Percentiles rank a stretch among this genome's conserved stretches.
These are phyloP conservation scores for Catalaphyllia jardinei DNA, from an alignment of 64 coral and sea anemone genomes.

Conservation along the genomic window DNA sequence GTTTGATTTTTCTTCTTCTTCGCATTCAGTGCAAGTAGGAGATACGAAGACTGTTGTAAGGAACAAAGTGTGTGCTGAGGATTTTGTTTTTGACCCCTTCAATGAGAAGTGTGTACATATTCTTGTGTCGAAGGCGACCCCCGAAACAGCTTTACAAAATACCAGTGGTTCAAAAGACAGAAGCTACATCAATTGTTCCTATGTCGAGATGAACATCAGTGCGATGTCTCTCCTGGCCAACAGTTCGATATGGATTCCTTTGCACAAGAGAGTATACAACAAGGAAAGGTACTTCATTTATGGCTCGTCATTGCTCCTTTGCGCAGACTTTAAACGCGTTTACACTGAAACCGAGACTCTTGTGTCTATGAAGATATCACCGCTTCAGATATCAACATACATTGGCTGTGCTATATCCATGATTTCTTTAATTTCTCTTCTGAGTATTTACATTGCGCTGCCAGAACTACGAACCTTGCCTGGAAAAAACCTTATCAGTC, in stretches of 20 bases:
- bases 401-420: conserved; percentile 12
- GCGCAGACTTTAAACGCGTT: neutral
- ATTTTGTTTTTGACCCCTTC: neutral
- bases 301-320: neutral
- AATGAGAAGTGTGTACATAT: neutral
- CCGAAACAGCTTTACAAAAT: no score
- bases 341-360: neutral
- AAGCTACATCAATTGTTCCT: neutral
- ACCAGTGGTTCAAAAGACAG: no score
- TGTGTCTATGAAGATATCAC: neutral
- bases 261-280: neutral
- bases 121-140: no score
- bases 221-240: neutral
- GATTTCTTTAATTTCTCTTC: neutral
- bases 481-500: conserved; percentile 33
- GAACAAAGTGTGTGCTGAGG: neutral
- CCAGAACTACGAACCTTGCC: conserved; percentile 7
- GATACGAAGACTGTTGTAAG: neutral
- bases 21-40: neutral
- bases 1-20: conserved; percentile 1
- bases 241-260: conserved; percentile 21
- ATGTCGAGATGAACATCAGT: neutral
- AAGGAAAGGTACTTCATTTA: neutral
- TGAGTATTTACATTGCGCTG: neutral
- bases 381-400: conserved; percentile 12